Evolutionary conservation across 2,888 invertebrate genomes (phyloP), one percentile per base, ranked within the genome.

Genomic region (Sinotaia quadrata): DNA sequence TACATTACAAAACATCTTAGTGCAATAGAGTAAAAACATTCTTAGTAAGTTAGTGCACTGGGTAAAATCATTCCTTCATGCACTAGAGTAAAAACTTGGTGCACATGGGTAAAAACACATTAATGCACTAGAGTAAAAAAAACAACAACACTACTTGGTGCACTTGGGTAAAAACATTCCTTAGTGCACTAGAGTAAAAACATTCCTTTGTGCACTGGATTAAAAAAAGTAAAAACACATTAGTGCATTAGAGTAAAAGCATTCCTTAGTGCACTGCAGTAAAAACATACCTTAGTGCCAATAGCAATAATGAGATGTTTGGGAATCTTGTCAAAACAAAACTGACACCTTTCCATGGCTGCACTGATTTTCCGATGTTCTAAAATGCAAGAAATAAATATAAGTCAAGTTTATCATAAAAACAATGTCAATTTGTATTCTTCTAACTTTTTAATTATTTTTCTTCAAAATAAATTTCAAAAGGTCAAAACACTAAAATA

Each of bases 261-360:
- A 47, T 47, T 18, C 41, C 41, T 12, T 8, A 47, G 47, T 18
- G 18, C 8, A 8, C 18, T 47, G 8, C 24, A n/a, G n/a, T n/a
- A 8, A 1, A 4, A 7, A 62, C 74, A 68, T 80, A 93, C 93
- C 84, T 93, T 94, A 29, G 91, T 91, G 10, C 94, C 94, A 86
- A 94, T 92, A 31, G 94, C 92, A 31, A 97, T 91, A 81, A 97
- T 92, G 37, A 96, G 91, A 88, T 97, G 94, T 86, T 96, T 97
- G 59, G 93, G 89, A 91, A 95, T 92, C 73, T 92, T 91, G 78
- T 95, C 95, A 67, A 97, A 91, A 87, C 98, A 98, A 85, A 91
- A 92, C 63, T 91, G 89, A 88, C 98, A 98, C 71, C 87, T 92
- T 69, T 95, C 95, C 80, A 97, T 88, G 58, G 92, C 92, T 76